These are phyloP conservation scores for Cremastinae sp. DNA, from an alignment of 2,888 invertebrate genomes.

Conservation along the genomic window DNA sequence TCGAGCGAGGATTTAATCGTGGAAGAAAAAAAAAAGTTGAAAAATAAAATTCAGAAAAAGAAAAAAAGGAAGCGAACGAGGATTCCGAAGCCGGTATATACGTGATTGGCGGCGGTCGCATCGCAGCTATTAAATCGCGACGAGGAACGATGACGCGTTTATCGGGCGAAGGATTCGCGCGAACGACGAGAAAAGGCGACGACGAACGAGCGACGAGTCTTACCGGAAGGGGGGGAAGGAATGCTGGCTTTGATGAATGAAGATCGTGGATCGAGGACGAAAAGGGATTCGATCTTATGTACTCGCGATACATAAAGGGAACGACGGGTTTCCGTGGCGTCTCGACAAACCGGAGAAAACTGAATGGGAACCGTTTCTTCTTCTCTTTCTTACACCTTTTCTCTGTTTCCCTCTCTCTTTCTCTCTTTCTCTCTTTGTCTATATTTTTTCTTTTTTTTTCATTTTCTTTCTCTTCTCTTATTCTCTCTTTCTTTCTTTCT, in stretches of 20 bases:
- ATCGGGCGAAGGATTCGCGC: conserved; percentile 36
- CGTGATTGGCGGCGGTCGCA: conserved; percentile 31
- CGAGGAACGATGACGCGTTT: conserved; percentile 34
- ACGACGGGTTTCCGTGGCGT: conserved; percentile 58
- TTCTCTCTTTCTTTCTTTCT: conserved; percentile 5
- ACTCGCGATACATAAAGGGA: conserved; percentile 45
- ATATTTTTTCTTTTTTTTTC: no score
- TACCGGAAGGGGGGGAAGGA: conserved; percentile 58
- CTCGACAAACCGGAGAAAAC: conserved; percentile 47
- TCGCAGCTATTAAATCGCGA: conserved; percentile 47
- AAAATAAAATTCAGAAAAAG: no score
- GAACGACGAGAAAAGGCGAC: conserved; percentile 43
- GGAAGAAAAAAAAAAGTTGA: no score
- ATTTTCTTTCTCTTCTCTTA: no score
- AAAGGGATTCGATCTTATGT: conserved; percentile 63
- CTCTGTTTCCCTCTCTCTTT: conserved; percentile 27
- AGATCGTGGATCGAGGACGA: conserved; percentile 66
- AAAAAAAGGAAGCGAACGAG: no score
- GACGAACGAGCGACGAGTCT: conserved; percentile 50
- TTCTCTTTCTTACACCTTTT: background rate
- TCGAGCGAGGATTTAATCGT: no score
- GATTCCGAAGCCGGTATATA: no score
- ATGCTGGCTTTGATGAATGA: conserved; percentile 74
- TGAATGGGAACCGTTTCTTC: conserved; percentile 52
- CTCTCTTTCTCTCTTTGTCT: conserved; percentile 4